Conservation (phyloP, 2,888 invertebrate genomes). For the Hydroisotoma schaefferi region DNA sequence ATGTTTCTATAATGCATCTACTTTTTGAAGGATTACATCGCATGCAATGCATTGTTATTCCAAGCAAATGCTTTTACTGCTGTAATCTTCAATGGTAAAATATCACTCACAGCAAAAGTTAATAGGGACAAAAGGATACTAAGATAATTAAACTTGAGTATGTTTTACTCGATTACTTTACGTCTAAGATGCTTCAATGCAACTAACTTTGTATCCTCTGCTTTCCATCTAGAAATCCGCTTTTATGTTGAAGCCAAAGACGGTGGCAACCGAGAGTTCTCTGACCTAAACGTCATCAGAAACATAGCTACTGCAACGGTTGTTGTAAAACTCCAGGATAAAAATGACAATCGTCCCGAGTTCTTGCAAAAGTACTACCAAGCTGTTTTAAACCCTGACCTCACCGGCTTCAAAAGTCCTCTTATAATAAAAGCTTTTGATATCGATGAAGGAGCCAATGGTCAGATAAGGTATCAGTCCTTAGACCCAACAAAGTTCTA, state of each 20-base stretch:
- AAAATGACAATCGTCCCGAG: conserved; percentile 81
- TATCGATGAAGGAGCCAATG: conserved; percentile 37
- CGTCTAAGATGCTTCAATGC: background rate
- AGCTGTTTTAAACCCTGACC: conserved; percentile 71
- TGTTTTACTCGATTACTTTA: no score
- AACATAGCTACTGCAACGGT: conserved; percentile 56
- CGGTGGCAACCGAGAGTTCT: conserved; percentile 64
- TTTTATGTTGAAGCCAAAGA: conserved; percentile 84
- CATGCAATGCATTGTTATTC: no score
- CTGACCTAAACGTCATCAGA: conserved; percentile 54
- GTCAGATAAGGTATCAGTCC: conserved; percentile 41
- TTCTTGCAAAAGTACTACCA: conserved; percentile 77
- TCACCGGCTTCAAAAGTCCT: conserved; percentile 69
- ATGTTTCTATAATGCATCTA: no score
- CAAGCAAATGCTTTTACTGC: no score
- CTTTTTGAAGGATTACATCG: no score
- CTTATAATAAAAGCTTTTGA: conserved; percentile 64
- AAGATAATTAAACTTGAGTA: no score
- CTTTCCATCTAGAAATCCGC: conserved; percentile 59
- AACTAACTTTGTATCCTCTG: background rate
- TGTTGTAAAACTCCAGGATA: conserved; percentile 69
- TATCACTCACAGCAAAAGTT: no score
- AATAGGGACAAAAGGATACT: no score
- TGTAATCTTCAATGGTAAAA: no score
- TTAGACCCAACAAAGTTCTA: conserved; percentile 35